phyloP scores from a whole-genome alignment of 2,797 vertebrate species.

The Centropyge bicolor region DNA sequence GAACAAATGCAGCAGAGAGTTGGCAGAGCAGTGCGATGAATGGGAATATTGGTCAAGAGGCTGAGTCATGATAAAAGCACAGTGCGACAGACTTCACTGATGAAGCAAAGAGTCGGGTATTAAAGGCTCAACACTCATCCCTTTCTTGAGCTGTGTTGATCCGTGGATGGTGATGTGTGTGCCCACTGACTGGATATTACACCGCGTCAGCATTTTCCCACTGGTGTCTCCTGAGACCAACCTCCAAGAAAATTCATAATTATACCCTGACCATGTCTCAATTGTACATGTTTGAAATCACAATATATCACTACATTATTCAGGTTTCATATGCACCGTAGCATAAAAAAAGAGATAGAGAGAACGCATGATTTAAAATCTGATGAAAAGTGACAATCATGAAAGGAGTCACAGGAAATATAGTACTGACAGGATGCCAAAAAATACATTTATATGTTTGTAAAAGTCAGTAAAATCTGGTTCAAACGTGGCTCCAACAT shows the following conservation, averaged over 20 bases:
- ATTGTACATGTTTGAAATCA: constrained; percentile 12
- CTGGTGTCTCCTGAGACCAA: constrained; percentile 33
- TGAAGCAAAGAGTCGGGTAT: constrained; percentile 54
- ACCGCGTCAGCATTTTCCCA: constrained; percentile 49
- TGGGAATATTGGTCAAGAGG: constrained; percentile 14
- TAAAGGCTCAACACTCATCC: constrained; percentile 64
- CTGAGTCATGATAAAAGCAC: constrained; percentile 56
- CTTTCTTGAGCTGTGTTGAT: constrained; percentile 64
- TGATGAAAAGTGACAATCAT: not conserved
- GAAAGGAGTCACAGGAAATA: constrained; percentile 5
- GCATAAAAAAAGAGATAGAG: not conserved
- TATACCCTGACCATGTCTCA: constrained; percentile 30
- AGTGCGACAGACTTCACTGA: constrained; percentile 28
- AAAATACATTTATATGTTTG: not conserved
- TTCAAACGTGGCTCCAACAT: not conserved
- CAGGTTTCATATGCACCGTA: not conserved
- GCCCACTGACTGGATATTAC: constrained; percentile 60
- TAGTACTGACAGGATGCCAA: constrained; percentile 30
- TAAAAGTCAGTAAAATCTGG: not conserved
- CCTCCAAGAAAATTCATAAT: constrained; percentile 35
- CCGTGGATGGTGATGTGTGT: constrained; percentile 50
- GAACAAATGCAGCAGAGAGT: not conserved
- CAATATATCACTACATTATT: not conserved
- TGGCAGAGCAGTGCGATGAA: constrained; percentile 19
- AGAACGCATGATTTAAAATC: not conserved